Evolutionary conservation across 2,888 invertebrate genomes (phyloP), one percentile per base, ranked within the genome.

Genomic region (Carabus problematicus): DNA sequence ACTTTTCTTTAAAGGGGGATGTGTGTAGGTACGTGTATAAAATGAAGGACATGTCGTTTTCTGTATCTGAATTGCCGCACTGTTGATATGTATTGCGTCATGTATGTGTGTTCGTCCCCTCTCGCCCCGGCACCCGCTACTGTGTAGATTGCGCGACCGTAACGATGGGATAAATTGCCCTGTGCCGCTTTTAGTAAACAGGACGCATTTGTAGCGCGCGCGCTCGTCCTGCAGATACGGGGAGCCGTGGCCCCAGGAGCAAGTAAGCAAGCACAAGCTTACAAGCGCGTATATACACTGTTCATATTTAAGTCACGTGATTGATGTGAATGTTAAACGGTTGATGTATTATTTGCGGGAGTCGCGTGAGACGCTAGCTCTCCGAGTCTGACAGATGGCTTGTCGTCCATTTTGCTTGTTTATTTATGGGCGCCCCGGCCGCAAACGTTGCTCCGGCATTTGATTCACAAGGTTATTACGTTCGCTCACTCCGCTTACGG

Each of bases 301-400:
- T 74, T 73, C 67, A 74, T 72, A 73, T 73, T 74, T 73, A 74
- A 74, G 73, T 72, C 72, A 66, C 63, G 70, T 74, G 73, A 75
- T 75, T 73, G 74, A 75, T 75, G 72, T 67, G 55, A 43, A 41
- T 70, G 71, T 72, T 74, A 74, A 74, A 74, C 71, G 72, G 73
- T 72, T 74, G 73, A 74, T 72, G 72, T 73, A 74, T 74, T 74
- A 73, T 73, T 63, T 63, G 63, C 45, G 64, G 43, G 40, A 39
- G 60, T 58, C 42, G 60, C 60, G 49, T 29, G 61, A 61, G 39
- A 49, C 60, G 63, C 14, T 41, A 12, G 63, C 64, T 54, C 70
- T 73, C 71, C 75, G 74, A 75, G 63, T 70, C 69, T 74, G 75
- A 74, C 74, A 70, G 74, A 74, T 74, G 66, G 70, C 72, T 73